Evolutionary conservation across 2,113 vertebrate species (phyloP), one percentile per base, ranked within the genome.

Genomic region (Ameiurus melas): DNA sequence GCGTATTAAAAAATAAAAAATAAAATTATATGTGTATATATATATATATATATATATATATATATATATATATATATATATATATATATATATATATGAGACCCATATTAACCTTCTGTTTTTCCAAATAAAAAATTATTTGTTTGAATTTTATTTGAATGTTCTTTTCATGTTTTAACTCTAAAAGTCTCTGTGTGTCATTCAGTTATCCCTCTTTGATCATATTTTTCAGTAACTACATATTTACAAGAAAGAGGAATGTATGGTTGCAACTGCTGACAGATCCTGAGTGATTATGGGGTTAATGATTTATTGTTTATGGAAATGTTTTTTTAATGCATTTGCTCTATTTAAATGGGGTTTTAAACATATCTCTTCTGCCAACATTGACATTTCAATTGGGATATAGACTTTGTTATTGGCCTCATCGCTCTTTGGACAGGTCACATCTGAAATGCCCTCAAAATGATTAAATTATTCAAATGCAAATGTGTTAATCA

Each of bases 401-500:
- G n/a, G 66, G 36, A 9, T 12, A 25, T 51, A 51, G 36, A 58
- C 73, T 60, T 86, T 51, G n/a, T 80, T 68, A 86, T 55, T 47
- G n/a, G 75, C n/a, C 71, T 82, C 75, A 55, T 64, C 43, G n/a
- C 91, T 92, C 90, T 93, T 92, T 93, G 92, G 93, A 93, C 92
- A 90, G 92, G 92, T 93, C 93, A 94, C 91, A 94, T 94, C 91
- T 16, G 1, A 55, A 87, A 88, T 85, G 91, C 92, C 92, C 93
- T 92, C 92, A 90, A 92, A 93, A 92, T 93, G 90, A 91, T 91
- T 89, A 86, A 64, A 92, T 92, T 91, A 93, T 94, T 95, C 92
- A 93, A 92, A 93, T 94, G 94, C 91, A 93, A 94, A 95, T 94
- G 82, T 87, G 66, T 92, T 92, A 91, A 94, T 94, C 94, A 94